Evolutionary conservation across 2,113 vertebrate genomes (phyloP), one percentile per base, ranked within the genome.

Genomic region (Cyphomyrus plagiostoma): DNA sequence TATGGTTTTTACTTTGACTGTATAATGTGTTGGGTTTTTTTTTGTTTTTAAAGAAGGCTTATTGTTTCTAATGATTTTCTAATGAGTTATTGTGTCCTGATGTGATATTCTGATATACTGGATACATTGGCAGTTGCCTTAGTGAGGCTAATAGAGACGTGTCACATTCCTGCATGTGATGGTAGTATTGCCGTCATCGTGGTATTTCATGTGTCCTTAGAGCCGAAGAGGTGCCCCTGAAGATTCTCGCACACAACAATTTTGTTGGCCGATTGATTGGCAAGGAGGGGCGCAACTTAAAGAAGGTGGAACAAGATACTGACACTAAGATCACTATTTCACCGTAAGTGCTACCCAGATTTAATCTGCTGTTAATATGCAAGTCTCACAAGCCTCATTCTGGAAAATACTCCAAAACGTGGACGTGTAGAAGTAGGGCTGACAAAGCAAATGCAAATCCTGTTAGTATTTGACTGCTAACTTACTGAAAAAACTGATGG

Each of bases 291-390:
- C 95, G 98, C 26, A 99, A 99, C 94, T 92, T 99, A 93, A 99
- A 99, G 92, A 99, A 99, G 90, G 97, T 99, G 30, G 98, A 99
- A 90, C 98, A 98, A 93, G 98, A 99, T 94, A 99, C 98, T 0
- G 97, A 98, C 93, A 98, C 98, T 1, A 99, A 99, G 92, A 99
- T 99, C 94, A 99, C 98, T 93, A 99, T 99, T 93, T 99, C 98
- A 0, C 97, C 97, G 97, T 99, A 95, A 97, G 66, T 50, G 0
- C 30, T 17, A 39, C 19, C 48, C 42, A 42, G 21, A 21, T 23
- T 53, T 42, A 62, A 87, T 19, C 26, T 87, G 26, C 50, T 8
- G 2, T 10, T 49, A 48, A 6, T 46, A 42, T 49, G 19, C 82
- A 52, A 30, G 17, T 56, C 86, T 87, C 35, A 58, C 35, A 23